A percentile compares a stretch with the other conserved stretches of the same genome.
These are phyloP conservation scores for Diglossa cyanea DNA, from an alignment of 2,797 vertebrate genomes.

Conservation along the genomic window DNA sequence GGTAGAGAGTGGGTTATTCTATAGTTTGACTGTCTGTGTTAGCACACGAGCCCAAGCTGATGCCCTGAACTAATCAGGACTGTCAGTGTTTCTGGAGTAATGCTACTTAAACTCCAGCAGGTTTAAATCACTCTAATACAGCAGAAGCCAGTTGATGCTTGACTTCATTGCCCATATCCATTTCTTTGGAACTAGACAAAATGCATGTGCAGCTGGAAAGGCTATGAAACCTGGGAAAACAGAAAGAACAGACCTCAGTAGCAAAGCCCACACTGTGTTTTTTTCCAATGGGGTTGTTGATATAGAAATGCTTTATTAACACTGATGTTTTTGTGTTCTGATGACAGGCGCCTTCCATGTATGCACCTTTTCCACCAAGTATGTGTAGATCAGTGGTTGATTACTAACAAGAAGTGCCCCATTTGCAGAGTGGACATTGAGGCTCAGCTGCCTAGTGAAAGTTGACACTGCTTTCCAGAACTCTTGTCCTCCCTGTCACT, in stretches of 20 bases:
- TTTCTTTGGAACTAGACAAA: neutral
- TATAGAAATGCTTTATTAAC: neutral
- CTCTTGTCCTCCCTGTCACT: constrained; percentile 73
- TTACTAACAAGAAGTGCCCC: constrained; percentile 99
- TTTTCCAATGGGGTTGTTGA: neutral
- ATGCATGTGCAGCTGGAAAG: neutral
- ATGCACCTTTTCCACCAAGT: constrained; percentile 99
- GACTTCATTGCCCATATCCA: neutral
- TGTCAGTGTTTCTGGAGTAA: neutral
- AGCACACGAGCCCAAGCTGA: neutral
- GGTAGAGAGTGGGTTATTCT: neutral
- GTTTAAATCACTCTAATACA: neutral
- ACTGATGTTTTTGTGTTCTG: neutral
- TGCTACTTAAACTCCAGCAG: neutral
- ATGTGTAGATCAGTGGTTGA: constrained; percentile 98
- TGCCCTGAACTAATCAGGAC: neutral
- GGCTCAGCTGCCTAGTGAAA: constrained; percentile 96
- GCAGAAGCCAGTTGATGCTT: neutral
- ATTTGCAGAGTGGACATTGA: constrained; percentile 99
- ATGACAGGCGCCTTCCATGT: constrained; percentile 92
- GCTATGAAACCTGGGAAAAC: neutral
- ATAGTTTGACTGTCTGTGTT: neutral
- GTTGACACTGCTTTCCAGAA: constrained; percentile 92
- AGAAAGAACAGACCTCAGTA: neutral
- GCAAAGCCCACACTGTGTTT: neutral